Base-by-base conservation (phyloP, 2,113 vertebrate genomes). In the Cochlearius cochlearius region DNA sequence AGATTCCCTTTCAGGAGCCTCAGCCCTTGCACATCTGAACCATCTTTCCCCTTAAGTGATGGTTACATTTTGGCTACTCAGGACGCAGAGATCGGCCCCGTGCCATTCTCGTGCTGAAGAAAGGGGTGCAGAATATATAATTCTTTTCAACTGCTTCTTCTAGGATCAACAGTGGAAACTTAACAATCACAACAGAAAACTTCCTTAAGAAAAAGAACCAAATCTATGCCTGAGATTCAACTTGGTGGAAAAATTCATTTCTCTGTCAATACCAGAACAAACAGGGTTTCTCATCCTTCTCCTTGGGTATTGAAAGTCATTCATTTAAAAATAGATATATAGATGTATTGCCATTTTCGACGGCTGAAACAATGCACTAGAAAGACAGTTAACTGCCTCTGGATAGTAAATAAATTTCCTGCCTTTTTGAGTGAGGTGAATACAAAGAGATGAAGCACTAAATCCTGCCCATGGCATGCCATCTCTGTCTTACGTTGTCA, bases 331-430 rank as follows among this genome's bases (percentile, higher is more conserved):
- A 30, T 29, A 94, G 71, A 86, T 85, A 88, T 56, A 77, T 38
- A 66, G 79, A 74, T 59, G 52, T 32, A 63, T 71, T 62, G 92
- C 95, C 92, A 50, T 58, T 87, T 72, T 52, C 11, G 4, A 58
- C 86, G 74, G 90, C 82, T 88, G 79, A 79, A 97, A 96, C 90
- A 88, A 93, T 38, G 73, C 75, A 60, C 88, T 52, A 43, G 66
- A 38, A 83, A 79, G 90, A 64, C 63, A 86, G 71, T 91, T 64
- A 90, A 68, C 79, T 32, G 22, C 52, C 84, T 92, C 92, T n/a
- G 68, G 72, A 59, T 85, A 97, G 56, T 76, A 96, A 96, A 92
- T 82, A 90, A 94, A 96, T 96, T 76, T 58, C 76, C 63, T 93
- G 84, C 71, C 80, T 89, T 86, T 79, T 45, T 95, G 72, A 97